Evolutionary conservation across 2,888 invertebrate species (phyloP), one percentile per base, ranked within the genome.

Genomic region (Agapostemon virescens): DNA sequence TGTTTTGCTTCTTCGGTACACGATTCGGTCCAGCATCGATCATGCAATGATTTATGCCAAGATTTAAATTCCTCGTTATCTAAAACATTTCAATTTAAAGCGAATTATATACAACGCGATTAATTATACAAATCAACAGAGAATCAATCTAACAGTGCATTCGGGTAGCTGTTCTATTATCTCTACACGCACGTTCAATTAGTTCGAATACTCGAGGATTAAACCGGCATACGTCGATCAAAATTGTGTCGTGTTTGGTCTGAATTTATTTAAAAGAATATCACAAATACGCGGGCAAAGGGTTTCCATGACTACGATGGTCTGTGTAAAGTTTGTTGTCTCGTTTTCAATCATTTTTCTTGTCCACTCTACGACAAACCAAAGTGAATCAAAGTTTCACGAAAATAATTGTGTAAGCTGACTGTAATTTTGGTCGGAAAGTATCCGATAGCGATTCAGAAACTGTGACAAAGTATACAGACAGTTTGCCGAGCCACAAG

Each of bases 391-490:
- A 15, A 61, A 61, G 33, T 61, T 20, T 20, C 9, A 1, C 61
- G 30, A 33, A 11, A 63, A n/a, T 36, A 63, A 63, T 63, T 36
- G 33, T 36, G 11, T 20, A n/a, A 11, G 2, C 36, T 11, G 33
- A n/a, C 63, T 11, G 63, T 33, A 63, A 36, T 63, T n/a, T 63
- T n/a, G 11, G 33, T 36, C n/a, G 33, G 9, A 36, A 36, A 36
- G 11, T 63, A 63, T 63, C 36, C 7, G 63, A 63, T 33, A n/a
- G 33, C 33, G n/a, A 36, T 63, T 33, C 36, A n/a, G 33, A 7
- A 63, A 36, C 63, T 36, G 63, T n/a, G 63, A 36, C 63, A 63
- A 63, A 63, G 33, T 63, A n/a, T n/a, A n/a, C 20, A n/a, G 36
- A 30, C 33, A 36, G 36, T 36, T 36, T 36, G 1, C 33, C n/a